Conservation (phyloP, 2,888 invertebrate species). For the Ectemnius continuus region DNA sequence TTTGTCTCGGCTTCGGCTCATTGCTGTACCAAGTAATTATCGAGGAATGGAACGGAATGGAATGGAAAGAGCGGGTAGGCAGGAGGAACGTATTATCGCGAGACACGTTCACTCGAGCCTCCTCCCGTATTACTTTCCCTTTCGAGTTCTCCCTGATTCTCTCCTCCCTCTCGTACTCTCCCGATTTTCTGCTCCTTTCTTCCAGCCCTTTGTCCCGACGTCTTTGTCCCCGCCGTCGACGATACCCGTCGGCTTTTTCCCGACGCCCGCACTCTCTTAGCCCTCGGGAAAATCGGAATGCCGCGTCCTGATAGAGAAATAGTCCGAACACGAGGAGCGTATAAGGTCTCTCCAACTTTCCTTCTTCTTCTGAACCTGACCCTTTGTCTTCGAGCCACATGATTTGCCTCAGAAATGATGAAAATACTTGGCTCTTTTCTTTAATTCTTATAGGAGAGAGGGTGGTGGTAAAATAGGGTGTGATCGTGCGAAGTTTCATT, state of each 20-base stretch:
- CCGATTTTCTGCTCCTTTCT: background rate
- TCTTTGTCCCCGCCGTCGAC: conserved; percentile 48
- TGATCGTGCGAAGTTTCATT: no score
- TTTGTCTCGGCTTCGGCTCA: conserved; percentile 16
- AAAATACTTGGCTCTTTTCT: no score
- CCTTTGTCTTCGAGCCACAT: no score
- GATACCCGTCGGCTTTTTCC: conserved; percentile 50
- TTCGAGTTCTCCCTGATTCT: conserved; percentile 16
- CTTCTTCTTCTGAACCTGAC: no score
- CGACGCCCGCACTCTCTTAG: conserved; percentile 23
- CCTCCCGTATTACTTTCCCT: conserved; percentile 47
- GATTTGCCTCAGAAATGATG: no score
- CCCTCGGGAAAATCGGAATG: conserved; percentile 24
- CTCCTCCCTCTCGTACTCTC: conserved; percentile 5
- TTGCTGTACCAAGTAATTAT: conserved; percentile 60
- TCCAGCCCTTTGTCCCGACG: conserved; percentile 24
- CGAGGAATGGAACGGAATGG: conserved; percentile 36
- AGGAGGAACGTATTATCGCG: conserved; percentile 58
- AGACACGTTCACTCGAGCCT: conserved; percentile 45
- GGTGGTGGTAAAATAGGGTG: no score
- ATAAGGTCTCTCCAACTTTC: no score
- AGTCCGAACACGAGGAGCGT: conserved; percentile 54
- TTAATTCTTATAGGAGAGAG: no score
- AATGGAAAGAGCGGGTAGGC: conserved; percentile 6
- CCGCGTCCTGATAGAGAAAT: conserved; percentile 58